phyloP scores from a whole-genome alignment of 1,140 invertebrate species.

The Drosophila sp. region DNA sequence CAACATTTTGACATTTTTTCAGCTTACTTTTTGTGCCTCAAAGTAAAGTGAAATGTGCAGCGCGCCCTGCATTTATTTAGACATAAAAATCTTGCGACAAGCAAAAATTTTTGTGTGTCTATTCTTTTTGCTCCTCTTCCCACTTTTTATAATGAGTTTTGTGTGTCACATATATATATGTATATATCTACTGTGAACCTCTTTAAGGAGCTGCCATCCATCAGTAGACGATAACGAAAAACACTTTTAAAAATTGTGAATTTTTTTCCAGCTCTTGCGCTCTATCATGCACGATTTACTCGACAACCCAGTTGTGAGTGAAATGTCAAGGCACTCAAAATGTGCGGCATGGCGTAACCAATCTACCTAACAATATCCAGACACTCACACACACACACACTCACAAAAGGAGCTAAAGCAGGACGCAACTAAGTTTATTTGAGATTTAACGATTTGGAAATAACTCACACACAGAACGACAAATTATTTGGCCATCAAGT shows the following conservation, averaged over 20 bases:
- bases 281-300: slow-evolving; percentile 64
- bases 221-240: slow-evolving; percentile 20
- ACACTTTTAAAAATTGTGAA: slow-evolving; percentile 48
- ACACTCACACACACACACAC: neutral
- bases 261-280: slow-evolving; percentile 18
- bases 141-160: slow-evolving; percentile 34
- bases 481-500: slow-evolving; percentile 78
- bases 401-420: slow-evolving; percentile 21
- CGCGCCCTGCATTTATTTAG: slow-evolving; percentile 36
- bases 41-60: slow-evolving; percentile 43
- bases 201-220: slow-evolving; percentile 33
- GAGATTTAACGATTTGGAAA: slow-evolving; percentile 76
- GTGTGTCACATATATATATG: slow-evolving; percentile 28
- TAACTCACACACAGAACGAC: slow-evolving; percentile 67
- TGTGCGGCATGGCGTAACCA: slow-evolving; percentile 61
- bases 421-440: slow-evolving; percentile 54
- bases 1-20: slow-evolving; percentile 68
- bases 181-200: slow-evolving; percentile 17
- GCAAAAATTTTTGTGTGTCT: slow-evolving; percentile 10
- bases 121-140: slow-evolving; percentile 12
- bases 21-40: slow-evolving; percentile 49
- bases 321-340: slow-evolving; percentile 76
- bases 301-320: slow-evolving; percentile 35
- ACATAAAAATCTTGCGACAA: slow-evolving; percentile 37
- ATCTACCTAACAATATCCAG: slow-evolving; percentile 50